These are phyloP conservation scores for Spicauda simplicius DNA, from an alignment of 2,888 invertebrate genomes.

Conservation along the genomic window DNA sequence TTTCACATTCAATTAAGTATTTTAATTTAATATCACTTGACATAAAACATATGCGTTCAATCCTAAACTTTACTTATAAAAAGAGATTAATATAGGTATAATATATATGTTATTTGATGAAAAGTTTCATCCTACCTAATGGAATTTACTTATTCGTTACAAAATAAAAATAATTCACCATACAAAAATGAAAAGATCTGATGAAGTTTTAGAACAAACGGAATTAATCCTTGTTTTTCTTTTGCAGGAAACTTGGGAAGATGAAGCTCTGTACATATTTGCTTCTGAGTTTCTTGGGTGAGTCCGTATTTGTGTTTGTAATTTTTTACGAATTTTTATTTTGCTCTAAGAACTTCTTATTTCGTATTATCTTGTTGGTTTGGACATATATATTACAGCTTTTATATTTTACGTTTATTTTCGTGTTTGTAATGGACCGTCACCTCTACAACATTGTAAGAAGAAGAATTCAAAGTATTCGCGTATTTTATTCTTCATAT, in stretches of 20 bases:
- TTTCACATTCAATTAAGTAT: no score
- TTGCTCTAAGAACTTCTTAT: constrained; percentile 21
- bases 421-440: neutral
- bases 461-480: no score
- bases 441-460: no score
- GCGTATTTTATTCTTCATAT: no score
- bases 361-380: constrained; percentile 21
- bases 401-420: no score
- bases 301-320: constrained; percentile 54
- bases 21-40: no score
- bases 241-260: constrained; percentile 72
- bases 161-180: constrained; percentile 1
- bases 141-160: neutral
- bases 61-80: no score
- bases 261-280: constrained; percentile 80
- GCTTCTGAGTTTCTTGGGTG: constrained; percentile 80
- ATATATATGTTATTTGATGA: no score
- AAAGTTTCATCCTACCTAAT: no score
- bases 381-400: no score
- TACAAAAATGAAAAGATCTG: constrained; percentile 33
- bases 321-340: constrained; percentile 39
- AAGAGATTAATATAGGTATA: no score
- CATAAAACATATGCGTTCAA: no score
- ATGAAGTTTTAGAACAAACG: constrained; percentile 42
- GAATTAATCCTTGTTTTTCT: constrained; percentile 53